These are phyloP conservation scores for Ips typographus DNA, from an alignment of 1,140 invertebrate genomes.

Conservation along the genomic window DNA sequence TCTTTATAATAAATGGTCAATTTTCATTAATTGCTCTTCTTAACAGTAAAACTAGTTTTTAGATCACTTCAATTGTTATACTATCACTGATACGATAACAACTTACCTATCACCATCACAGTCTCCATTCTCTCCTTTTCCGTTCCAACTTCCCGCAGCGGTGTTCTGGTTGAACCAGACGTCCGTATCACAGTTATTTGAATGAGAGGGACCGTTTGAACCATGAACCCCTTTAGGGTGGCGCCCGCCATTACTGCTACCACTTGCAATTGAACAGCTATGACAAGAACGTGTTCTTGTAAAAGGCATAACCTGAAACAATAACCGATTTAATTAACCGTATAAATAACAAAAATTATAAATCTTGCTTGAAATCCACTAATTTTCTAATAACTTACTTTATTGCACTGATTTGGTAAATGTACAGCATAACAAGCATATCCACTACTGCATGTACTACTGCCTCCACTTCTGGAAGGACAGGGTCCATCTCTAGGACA, in stretches of 20 bases:
- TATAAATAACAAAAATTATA: no score
- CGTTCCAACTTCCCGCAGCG: slow-evolving; percentile 38
- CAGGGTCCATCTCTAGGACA: slow-evolving; percentile 47
- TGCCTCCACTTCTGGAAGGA: slow-evolving; percentile 42
- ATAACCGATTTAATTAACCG: no score
- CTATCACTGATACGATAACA: not conserved
- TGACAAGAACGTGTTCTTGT: slow-evolving; percentile 46
- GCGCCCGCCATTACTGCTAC: slow-evolving; percentile 40
- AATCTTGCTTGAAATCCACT: not conserved
- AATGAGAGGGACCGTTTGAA: slow-evolving; percentile 32
- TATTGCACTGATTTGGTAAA: slow-evolving; percentile 39
- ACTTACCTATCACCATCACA: slow-evolving; percentile 36
- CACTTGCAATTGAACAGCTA: slow-evolving; percentile 44
- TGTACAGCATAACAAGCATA: slow-evolving; percentile 50
- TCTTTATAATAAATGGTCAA: no score
- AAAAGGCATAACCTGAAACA: slow-evolving; percentile 36
- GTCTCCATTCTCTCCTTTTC: slow-evolving; percentile 44
- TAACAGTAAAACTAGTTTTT: no score
- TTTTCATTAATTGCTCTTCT: no score
- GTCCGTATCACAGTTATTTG: slow-evolving; percentile 48
- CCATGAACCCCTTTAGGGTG: slow-evolving; percentile 41
- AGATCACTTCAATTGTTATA: no score
- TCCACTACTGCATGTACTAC: slow-evolving; percentile 48
- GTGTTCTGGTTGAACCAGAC: slow-evolving; percentile 39
- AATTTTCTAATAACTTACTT: slow-evolving; percentile 12